Base-by-base conservation (phyloP, 2,797 vertebrate genomes). In the Nyctibius grandis region DNA sequence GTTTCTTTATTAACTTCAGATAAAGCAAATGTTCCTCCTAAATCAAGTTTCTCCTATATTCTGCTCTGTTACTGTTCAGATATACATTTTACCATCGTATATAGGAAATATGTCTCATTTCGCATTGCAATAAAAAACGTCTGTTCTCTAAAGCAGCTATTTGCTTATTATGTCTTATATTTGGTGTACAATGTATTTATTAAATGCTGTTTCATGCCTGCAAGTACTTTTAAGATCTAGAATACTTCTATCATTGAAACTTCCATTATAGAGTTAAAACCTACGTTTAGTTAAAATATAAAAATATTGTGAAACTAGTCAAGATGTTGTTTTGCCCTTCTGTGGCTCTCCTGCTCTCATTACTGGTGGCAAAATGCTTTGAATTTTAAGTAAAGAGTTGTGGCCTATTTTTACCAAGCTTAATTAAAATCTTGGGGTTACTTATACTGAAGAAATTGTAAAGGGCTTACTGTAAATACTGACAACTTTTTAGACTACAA, bases 391-490 rank as follows among this genome's bases (percentile, higher is more conserved):
- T 85, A 51, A 61, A 69, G 34, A 56, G 5, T 67, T 56, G 25
- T 90, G 85, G 26, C 40, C 47, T 69, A 16, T 54, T 95, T 93
- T 94, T 81, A 78, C 47, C 19, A 67, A 65, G 15, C 18, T 86
- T 82, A 81, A 94, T 94, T 96, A 76, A 76, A 96, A 88, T 63
- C 26, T 8, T 21, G 81, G 31, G 29, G 38, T 76, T 94, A 65
- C 25, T 79, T 91, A 56, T n/a, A 81, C 38, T 59, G 64, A 89
- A 85, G 38, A 80, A 82, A 59, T 68, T 61, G 6, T 82, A 42
- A 77, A 50, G 33, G 56, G 40, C 21, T 73, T 88, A 16, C 25
- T 51, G 36, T 75, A 87, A 83, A 80, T 76, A 36, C 33, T 64
- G 64, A 40, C 17, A 82, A 9, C 12, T 28, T 85, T 60, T 74